A percentile compares a stretch with the other conserved stretches of the same genome.
Evolutionary conservation across 2,888 invertebrate genomes (phyloP).

Genomic region (Lucinisca nassula): DNA sequence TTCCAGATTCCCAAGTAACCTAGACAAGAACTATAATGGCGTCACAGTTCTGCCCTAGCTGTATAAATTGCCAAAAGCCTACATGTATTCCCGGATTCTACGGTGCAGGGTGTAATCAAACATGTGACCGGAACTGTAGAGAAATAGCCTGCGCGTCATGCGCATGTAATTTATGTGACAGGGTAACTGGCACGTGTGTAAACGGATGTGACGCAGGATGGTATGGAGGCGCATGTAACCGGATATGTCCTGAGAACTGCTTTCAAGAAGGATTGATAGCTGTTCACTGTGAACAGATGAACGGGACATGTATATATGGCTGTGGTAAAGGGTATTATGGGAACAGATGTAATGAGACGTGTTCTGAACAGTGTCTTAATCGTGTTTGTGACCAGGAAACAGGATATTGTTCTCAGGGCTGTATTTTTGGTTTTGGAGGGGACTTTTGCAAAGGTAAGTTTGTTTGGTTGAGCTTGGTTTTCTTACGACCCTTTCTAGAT

Average conservation of each 20-base stretch:
- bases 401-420: constrained; percentile 52
- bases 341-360: constrained; percentile 55
- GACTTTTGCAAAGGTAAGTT: constrained; percentile 41
- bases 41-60: constrained; percentile 18
- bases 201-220: constrained; percentile 64
- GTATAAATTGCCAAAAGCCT: constrained; percentile 31
- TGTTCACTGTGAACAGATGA: constrained; percentile 39
- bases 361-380: constrained; percentile 44
- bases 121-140: constrained; percentile 58
- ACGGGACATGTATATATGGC: constrained; percentile 45
- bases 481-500: no score
- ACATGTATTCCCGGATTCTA: constrained; percentile 41
- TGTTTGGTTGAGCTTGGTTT: no score
- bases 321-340: constrained; percentile 60
- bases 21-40: no score
- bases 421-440: constrained; percentile 44
- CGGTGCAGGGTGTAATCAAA: constrained; percentile 36
- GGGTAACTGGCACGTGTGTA: constrained; percentile 42
- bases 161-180: constrained; percentile 51
- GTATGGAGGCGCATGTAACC: constrained; percentile 52
- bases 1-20: no score
- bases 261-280: neutral
- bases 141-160: constrained; percentile 49
- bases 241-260: constrained; percentile 51
- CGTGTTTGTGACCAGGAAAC: constrained; percentile 44